Evolutionary conservation across 1,140 invertebrate genomes (phyloP).

Genomic region (Mylabris phalerata): DNA sequence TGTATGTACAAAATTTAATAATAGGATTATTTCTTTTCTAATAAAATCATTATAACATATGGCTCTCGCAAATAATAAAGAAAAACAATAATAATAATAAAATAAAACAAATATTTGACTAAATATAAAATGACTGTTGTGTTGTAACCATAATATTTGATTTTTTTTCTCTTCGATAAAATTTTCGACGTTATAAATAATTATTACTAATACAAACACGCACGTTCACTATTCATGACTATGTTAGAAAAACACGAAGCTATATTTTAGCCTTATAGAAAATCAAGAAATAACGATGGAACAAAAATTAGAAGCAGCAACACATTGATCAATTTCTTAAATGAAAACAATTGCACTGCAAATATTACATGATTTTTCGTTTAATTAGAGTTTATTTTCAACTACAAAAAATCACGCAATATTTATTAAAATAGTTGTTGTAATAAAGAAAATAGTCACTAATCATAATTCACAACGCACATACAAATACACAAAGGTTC

Average conservation of each 20-base stretch:
- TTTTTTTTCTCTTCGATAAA: too few species aligned
- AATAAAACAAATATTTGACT: conserved; percentile 10
- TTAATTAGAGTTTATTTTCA: conserved; percentile 2
- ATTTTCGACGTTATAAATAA: conserved; percentile 2
- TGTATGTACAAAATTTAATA: conserved; percentile 19
- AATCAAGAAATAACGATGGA: background rate
- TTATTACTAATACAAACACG: conserved; percentile 14
- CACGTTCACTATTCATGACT: conserved; percentile 17
- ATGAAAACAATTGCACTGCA: too few species aligned
- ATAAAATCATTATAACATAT: conserved; percentile 14
- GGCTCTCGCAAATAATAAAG: conserved; percentile 6
- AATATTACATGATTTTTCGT: background rate
- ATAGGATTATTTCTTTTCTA: conserved; percentile 15
- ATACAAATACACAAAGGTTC: conserved; percentile 2
- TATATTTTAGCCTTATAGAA: background rate
- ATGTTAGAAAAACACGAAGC: background rate
- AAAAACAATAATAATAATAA: background rate
- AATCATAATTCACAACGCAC: background rate
- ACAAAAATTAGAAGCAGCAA: too few species aligned
- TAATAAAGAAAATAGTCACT: background rate
- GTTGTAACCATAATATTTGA: background rate
- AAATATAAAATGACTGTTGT: conserved; percentile 12
- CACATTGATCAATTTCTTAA: too few species aligned
- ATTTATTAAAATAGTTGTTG: conserved; percentile 1
- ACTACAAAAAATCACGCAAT: background rate